Base-by-base conservation (phyloP, 2,113 vertebrate genomes). In the Mesoclemmys tuberculata region DNA sequence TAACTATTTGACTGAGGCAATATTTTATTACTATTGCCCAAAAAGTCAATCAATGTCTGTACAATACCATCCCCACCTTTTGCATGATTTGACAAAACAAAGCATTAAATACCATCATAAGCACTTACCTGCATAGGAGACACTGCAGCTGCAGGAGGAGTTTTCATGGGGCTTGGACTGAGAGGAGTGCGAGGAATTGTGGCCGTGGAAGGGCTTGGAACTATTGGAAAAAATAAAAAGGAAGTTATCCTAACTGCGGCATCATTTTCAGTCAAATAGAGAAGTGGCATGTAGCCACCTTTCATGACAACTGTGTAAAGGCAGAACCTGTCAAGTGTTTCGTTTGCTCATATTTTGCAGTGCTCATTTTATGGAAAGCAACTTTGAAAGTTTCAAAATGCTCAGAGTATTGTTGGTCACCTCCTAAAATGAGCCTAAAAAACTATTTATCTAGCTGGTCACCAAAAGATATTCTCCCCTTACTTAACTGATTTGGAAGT, bases 101-200 rank as follows among this genome's bases (percentile, higher is more conserved):
- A 89, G 54, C 61, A 79, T 80, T n/a, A 89, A 92, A 68, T 19
- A 75, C 52, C 83, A 77, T 29, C 79, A 83, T 8, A 80, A 84
- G 12, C 71, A 95, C 95, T n/a, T 92, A 99, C 99, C 99, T 99
- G 99, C 98, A 99, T 99, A 18, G 99, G 99, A 31, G 99, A 99
- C 4, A 99, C 99, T 26, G 99, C 99, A 38, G 99, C 99, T 27
- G 99, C 99, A 1, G 99, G 99, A 6, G 99, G 99, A 0, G 99
- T 99, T 96, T 99, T 99, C 98, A 99, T 98, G 75, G 99, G 99
- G 89, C 99, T 99, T 46, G 99, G 99, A 93, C 99, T 99, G 81
- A 99, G 98, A 31, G 99, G 99, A 14, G 99, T 99, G n/a, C 99
- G 99, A 92, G 99, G 99, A 90, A 99, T 98, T 0, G 99, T 80